Base-by-base conservation (phyloP, 2,888 invertebrate genomes). In the Ochropleura plecta region DNA sequence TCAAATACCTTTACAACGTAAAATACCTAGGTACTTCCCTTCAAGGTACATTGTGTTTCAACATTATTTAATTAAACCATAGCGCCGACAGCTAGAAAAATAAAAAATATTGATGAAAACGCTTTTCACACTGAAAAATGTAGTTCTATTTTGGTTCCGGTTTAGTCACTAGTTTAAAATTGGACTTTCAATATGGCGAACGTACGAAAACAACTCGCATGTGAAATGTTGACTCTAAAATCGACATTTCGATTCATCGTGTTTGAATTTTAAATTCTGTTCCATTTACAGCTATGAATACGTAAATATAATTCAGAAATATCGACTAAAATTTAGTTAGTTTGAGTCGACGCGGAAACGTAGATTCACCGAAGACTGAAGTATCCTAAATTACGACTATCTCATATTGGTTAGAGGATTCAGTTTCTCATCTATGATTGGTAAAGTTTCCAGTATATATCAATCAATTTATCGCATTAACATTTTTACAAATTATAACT, bases 221-320 rank as follows among this genome's bases (percentile, higher is more conserved):
- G 51, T 79, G 65, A 79, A 81, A 70, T 81, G 67, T 70, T 67
- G 14, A 76, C 67, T 76, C 48, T 40, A 63, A 81, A 76, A 81
- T 66, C 48, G 65, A 79, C 76, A 59, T 59, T 66, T 76, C 62
- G 48, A 70, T 70, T 79, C 51, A 63, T 76, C 46, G 44, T 59
- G 68, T 79, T 80, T 79, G 81, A 78, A 83, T 73, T 79, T 70
- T 51, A 78, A 79, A 84, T 76, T 76, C 70, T 40, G 66, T 57
- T 66, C 55, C 57, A 68, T 78, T 66, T 77, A 79, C 46, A 14
- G 40, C 42, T 67, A 79, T 73, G 60, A 72, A 72, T 72, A 60
- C 55, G 59, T 78, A 20, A 79, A 40, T 49, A 30, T 68, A 65
- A 53, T 77, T 64, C 3, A 51, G 16, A 49, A 73, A 59, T 9